Evolutionary conservation across 2,797 vertebrate species (phyloP).

Genomic region (Pantherophis vulpinus): DNA sequence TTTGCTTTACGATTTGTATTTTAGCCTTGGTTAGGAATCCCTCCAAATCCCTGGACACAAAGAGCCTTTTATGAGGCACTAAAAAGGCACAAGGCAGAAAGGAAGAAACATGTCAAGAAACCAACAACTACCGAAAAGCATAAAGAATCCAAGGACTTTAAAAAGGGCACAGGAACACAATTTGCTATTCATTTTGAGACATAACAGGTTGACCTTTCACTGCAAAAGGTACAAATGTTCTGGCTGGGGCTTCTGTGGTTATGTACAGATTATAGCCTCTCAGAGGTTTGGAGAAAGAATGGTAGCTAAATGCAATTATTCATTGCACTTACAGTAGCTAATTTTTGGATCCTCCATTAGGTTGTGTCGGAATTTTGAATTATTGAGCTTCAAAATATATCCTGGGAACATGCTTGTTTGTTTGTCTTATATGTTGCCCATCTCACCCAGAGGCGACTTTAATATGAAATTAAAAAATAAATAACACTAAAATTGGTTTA

Average conservation of each 20-base stretch:
- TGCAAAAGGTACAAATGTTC: conserved; percentile 6
- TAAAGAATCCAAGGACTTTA: neutral
- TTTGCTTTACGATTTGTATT: conserved; percentile 7
- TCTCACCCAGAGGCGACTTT: neutral
- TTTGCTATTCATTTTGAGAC: neutral
- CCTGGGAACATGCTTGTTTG: neutral
- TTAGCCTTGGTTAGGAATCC: conserved; percentile 17
- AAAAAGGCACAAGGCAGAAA: neutral
- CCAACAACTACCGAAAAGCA: neutral
- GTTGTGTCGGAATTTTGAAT: neutral
- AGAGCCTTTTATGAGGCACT: conserved; percentile 17
- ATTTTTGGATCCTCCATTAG: neutral
- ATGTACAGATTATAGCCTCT: neutral
- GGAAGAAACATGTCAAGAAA: neutral
- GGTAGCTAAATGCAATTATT: neutral
- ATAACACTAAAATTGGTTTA: neutral
- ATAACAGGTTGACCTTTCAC: neutral
- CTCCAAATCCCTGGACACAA: conserved; percentile 25
- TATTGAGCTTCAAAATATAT: neutral
- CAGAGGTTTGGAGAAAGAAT: neutral
- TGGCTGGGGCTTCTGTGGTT: neutral
- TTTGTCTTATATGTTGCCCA: neutral
- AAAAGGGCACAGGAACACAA: neutral
- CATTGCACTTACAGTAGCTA: neutral
- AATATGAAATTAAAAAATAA: neutral